Base-by-base conservation (phyloP, 2,888 invertebrate genomes). In the Luperina nickerlii region DNA sequence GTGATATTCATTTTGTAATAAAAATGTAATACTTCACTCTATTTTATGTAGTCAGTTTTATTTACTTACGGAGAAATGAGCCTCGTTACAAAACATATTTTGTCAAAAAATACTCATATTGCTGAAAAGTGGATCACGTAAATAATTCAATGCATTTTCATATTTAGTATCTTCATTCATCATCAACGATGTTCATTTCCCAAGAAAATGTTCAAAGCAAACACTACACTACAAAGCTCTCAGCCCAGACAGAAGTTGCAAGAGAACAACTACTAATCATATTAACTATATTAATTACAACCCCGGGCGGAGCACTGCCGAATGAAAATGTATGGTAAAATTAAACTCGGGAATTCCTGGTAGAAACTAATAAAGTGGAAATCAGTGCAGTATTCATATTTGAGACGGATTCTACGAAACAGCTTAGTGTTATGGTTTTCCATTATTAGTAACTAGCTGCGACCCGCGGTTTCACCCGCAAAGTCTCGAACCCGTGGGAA, bases 241-340 rank as follows among this genome's bases (percentile, higher is more conserved):
- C 32, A 69, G 48, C 54, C 13, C 57, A 87, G 80, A 79, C 78
- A 76, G 62, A 94, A 94, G 89, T 94, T 91, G 78, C 90, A 90
- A 92, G 93, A 93, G 93, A 95, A 93, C 94, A 94, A 94, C 95
- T 92, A 95, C 95, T 96, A 96, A 96, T 96, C 95, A 96, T 96
- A 96, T 96, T 96, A 96, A 94, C 92, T 90, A 92, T 95, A 96
- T 95, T 96, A 96, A 96, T 96, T 92, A 95, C 92, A 90, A 94
- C 95, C 95, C 94, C 90, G 83, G 91, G 93, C 93, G 94, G 91
- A 92, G 93, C 92, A 93, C 92, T 95, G 94, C 94, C 94, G 95
- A 95, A 96, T 96, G 96, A 95, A 94, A 96, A 96, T 96, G 93
- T 95, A 96, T 94, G 92, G 92, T 90, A 82, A 82, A 82, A 82